Conservation (phyloP, 2,888 invertebrate genomes). For the Ctena decussata region DNA sequence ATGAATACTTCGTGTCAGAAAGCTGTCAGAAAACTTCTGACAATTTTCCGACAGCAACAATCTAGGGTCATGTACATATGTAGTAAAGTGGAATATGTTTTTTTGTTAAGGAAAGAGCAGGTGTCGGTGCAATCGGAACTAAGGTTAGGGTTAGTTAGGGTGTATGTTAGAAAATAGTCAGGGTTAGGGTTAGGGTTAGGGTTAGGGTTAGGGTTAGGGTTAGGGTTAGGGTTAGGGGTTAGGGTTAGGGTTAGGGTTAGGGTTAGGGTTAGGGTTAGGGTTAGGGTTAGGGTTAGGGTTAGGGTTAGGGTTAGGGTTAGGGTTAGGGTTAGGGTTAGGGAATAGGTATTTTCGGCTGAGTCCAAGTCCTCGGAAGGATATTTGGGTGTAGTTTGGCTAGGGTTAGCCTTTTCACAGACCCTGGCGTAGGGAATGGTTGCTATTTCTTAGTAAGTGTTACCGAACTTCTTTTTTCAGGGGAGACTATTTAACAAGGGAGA, state of each 20-base stretch:
- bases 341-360: too few relatives aligned
- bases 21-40: too few relatives aligned
- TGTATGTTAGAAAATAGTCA: too few relatives aligned
- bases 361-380: too few relatives aligned
- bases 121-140: neutral
- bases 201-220: slow-evolving; percentile 53
- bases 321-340: slow-evolving; percentile 51
- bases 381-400: slow-evolving; percentile 46
- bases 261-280: slow-evolving; percentile 41
- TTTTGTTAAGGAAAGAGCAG: slow-evolving; percentile 21
- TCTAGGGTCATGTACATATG: too few relatives aligned
- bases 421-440: too few relatives aligned
- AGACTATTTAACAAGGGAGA: too few relatives aligned
- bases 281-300: neutral
- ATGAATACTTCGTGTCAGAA: too few relatives aligned
- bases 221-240: slow-evolving; percentile 62
- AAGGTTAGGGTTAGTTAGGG: slow-evolving; percentile 29
- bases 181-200: slow-evolving; percentile 36
- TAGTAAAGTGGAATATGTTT: slow-evolving; percentile 12
- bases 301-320: slow-evolving; percentile 21
- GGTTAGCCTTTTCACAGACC: too few relatives aligned
- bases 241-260: slow-evolving; percentile 69
- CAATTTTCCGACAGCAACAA: too few relatives aligned
- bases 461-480: too few relatives aligned
- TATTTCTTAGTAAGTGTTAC: too few relatives aligned